Evolutionary conservation across 1,140 invertebrate species (phyloP).

Genomic region (Sitobion miscanthi): DNA sequence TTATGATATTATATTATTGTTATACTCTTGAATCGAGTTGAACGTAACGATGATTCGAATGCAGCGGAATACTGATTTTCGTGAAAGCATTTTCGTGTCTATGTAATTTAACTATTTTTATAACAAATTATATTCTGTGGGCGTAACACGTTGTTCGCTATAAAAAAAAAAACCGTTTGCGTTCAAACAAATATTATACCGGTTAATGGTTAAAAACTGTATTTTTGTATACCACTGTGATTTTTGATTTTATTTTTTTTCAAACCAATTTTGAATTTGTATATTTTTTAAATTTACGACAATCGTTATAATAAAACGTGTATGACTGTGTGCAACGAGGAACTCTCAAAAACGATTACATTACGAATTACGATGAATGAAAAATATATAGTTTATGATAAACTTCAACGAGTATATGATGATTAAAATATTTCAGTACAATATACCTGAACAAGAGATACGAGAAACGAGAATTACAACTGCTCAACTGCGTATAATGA

Average conservation of each 20-base stretch:
- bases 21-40: background rate
- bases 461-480: background rate
- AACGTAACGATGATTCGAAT: background rate
- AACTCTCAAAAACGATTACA: background rate
- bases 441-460: background rate
- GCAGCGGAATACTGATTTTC: background rate
- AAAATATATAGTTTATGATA: background rate
- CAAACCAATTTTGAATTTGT: background rate
- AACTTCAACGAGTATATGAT: background rate
- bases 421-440: background rate
- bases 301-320: background rate
- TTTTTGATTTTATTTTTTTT: background rate
- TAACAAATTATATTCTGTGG: background rate
- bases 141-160: background rate
- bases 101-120: background rate
- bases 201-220: background rate
- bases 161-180: background rate
- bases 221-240: background rate
- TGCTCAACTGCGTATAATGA: background rate
- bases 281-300: background rate
- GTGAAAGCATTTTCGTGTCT: background rate
- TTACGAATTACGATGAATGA: background rate
- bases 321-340: background rate
- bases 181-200: background rate
- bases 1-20: background rate